These are phyloP conservation scores for Chrysina gloriosa DNA, from an alignment of 2,888 invertebrate genomes.

Conservation along the genomic window DNA sequence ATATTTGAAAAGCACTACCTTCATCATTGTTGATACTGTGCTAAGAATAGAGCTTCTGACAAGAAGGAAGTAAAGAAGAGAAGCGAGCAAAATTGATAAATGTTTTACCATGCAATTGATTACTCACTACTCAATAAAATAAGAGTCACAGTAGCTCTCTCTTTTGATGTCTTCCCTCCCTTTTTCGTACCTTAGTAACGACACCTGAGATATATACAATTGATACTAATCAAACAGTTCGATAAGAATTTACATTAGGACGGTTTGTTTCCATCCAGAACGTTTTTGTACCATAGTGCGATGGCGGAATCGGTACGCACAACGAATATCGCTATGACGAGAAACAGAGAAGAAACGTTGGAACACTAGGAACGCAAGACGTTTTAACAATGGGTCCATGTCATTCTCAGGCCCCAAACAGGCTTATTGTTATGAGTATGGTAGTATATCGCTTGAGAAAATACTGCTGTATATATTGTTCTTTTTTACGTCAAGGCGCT, in stretches of 20 bases:
- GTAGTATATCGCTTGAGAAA: slow-evolving; percentile 45
- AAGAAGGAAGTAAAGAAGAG: no score
- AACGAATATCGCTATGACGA: slow-evolving; percentile 28
- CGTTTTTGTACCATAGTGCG: slow-evolving; percentile 39
- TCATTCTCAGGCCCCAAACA: slow-evolving; percentile 59
- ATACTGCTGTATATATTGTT: slow-evolving; percentile 52
- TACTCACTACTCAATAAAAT: no score
- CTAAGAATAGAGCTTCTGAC: no score
- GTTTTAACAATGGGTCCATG: slow-evolving; percentile 57
- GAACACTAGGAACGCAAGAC: slow-evolving; percentile 56
- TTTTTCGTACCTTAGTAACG: not conserved
- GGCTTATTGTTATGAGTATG: slow-evolving; percentile 53
- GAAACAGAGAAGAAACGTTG: slow-evolving; percentile 21
- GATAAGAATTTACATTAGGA: slow-evolving; percentile 53
- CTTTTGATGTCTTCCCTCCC: not conserved
- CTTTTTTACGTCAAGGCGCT: slow-evolving; percentile 47
- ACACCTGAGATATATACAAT: slow-evolving; percentile 42
- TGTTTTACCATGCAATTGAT: no score
- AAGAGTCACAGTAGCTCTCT: not conserved
- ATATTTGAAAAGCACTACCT: no score
- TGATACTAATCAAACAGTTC: slow-evolving; percentile 50
- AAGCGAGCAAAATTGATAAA: no score
- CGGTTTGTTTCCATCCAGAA: slow-evolving; percentile 53
- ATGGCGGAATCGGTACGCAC: slow-evolving; percentile 53
- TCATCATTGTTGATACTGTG: no score